These are phyloP conservation scores for Heliconius charithonia DNA, from an alignment of 2,888 invertebrate species.

Conservation along the genomic window DNA sequence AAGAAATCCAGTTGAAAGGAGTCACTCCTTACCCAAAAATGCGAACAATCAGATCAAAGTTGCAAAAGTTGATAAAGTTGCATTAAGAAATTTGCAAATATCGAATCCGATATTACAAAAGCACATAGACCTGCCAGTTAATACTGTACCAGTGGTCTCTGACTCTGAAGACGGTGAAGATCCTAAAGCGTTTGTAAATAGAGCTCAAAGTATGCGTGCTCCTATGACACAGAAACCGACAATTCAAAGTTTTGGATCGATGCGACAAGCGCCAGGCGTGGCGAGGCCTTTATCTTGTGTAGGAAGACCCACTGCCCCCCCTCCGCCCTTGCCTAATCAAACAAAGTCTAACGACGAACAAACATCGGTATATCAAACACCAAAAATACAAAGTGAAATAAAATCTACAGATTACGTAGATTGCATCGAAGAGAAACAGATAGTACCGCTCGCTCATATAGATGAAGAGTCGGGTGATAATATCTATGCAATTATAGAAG, in stretches of 20 bases:
- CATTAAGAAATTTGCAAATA: constrained; percentile 90
- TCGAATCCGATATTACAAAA: constrained; percentile 92
- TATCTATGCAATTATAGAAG: constrained; percentile 94
- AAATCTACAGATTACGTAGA: constrained; percentile 88
- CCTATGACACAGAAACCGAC: constrained; percentile 82
- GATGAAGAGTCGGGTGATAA: constrained; percentile 88
- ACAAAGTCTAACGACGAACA: constrained; percentile 48
- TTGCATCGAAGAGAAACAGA: constrained; percentile 87
- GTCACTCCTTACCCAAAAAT: constrained; percentile 84
- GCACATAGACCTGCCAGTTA: constrained; percentile 84
- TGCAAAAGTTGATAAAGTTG: constrained; percentile 88
- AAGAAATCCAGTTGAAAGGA: constrained; percentile 78
- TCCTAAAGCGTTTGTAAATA: constrained; percentile 85
- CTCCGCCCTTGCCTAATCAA: constrained; percentile 86
- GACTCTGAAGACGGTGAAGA: constrained; percentile 81
- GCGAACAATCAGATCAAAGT: constrained; percentile 84
- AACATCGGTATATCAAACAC: constrained; percentile 84
- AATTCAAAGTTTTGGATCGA: constrained; percentile 91
- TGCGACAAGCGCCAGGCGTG: constrained; percentile 87
- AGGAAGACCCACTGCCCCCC: constrained; percentile 89
- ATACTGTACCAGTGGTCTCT: constrained; percentile 84
- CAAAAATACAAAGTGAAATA: constrained; percentile 67
- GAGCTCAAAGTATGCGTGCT: constrained; percentile 93
- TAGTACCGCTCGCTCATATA: constrained; percentile 85
- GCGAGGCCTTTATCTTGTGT: constrained; percentile 91